A percentile compares a stretch with the other conserved stretches of the same genome.
These are phyloP conservation scores for Nesidiocoris tenuis DNA, from an alignment of 2,888 invertebrate species.

Conservation along the genomic window DNA sequence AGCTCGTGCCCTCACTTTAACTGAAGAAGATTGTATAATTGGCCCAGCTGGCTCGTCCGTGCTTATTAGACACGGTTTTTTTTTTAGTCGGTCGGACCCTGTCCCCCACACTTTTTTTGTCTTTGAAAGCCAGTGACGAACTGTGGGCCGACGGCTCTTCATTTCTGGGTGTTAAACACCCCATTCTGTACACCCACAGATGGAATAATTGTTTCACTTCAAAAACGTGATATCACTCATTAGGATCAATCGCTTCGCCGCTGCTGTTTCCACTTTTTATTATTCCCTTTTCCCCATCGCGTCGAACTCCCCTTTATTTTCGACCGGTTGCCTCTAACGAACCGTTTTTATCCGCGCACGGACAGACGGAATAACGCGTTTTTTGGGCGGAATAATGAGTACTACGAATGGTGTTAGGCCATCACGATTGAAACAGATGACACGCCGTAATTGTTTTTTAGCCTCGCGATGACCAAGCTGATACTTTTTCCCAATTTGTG, in stretches of 20 bases:
- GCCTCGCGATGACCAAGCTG: not conserved
- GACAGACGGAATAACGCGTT: not conserved
- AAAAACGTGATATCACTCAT: constrained; percentile 38
- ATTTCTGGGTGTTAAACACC: constrained; percentile 11
- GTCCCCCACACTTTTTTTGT: constrained; percentile 11
- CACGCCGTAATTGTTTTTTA: not conserved
- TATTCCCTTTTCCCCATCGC: not conserved
- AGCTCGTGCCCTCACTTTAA: constrained; percentile 33
- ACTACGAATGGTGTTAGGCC: not conserved
- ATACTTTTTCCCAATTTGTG: not conserved
- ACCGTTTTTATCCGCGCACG: not conserved
- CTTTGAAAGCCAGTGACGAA: not conserved
- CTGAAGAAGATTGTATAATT: constrained; percentile 36
- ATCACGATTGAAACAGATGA: not conserved
- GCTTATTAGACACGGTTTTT: constrained; percentile 36
- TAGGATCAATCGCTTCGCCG: constrained; percentile 32
- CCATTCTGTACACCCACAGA: constrained; percentile 35
- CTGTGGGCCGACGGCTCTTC: constrained; percentile 14
- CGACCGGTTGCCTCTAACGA: not conserved
- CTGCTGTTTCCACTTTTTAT: not conserved
- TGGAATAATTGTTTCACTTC: constrained; percentile 37
- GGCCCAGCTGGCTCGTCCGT: constrained; percentile 31
- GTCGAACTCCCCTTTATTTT: not conserved
- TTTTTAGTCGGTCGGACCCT: not conserved
- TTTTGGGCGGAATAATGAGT: not conserved